Evolutionary conservation across 2,888 invertebrate genomes (phyloP), one percentile per base, ranked within the genome.

Genomic region (Omphaloscelis lunosa): DNA sequence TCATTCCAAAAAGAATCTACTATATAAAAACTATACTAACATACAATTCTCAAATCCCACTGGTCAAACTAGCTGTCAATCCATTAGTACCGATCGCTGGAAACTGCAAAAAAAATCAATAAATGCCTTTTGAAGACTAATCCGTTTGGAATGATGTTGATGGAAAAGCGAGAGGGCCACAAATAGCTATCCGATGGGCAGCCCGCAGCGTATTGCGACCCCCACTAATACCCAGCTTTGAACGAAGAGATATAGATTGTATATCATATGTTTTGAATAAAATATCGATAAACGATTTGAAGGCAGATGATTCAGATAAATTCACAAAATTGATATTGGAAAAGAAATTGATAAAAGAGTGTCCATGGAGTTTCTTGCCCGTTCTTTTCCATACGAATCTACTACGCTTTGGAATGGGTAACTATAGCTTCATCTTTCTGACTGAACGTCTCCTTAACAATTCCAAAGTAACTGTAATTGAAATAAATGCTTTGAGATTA

Each of bases 111-210:
- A 75, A 63, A 86, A 86, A 83, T 75, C 73, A 77, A 84, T 82
- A 84, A 86, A 82, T 76, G 76, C 82, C 70, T 82, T 84, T 84
- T 74, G 58, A 72, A 82, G 69, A 80, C 79, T 88, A 88, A 88
- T 86, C 86, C 84, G 66, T 82, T 86, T 87, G 66, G 70, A 80
- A 88, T 87, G 82, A 83, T 80, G 72, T 80, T 88, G 85, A 83
- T 82, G 71, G 75, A 84, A 82, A 75, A 77, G 80, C 75, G 78
- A 77, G 77, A 70, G 75, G 72, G 68, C 66, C 79, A 75, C 85
- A 85, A 83, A 86, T 83, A 75, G 79, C 41, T 85, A 78, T 83
- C 66, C 61, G 77, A 76, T 80, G 65, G 80, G 56, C 71, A 69
- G 73, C 80, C 65, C 61, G 76, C 76, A 68, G 80, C 77, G 79